Evolutionary conservation across 2,888 invertebrate species (phyloP), one percentile per base, ranked within the genome.

Genomic region (Horisme vitalbata): DNA sequence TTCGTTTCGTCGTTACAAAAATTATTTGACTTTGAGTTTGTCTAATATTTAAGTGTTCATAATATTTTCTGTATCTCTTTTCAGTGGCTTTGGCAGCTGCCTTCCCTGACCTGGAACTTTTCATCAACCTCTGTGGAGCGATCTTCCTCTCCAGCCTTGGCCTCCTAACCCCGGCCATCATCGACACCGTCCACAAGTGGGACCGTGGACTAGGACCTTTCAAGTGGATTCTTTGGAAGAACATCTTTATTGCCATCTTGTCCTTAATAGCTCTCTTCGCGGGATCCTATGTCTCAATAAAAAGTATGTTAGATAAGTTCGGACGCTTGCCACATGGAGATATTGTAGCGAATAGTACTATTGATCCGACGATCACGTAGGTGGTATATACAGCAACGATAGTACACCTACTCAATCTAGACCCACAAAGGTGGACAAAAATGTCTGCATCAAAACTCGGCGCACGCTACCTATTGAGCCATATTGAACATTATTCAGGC

Each of bases 71-170:
- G 2, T 9, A 37, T 20, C 21, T 7, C 33, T 32, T 89, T 61
- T 68, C 92, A 91, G 95, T 96, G 66, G 91, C 91, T 2, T 74
- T 97, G 28, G 96, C 96, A 0, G 93, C 94, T 0, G 91, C 93
- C 1, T 95, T 97, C 34, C 96, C 97, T 0, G 92, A 96, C 64
- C 79, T 98, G 59, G 96, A 95, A 41, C 92, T 96, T 0, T 95
- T 97, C 71, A 97, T 98, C 68, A 94, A 95, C 35, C 87, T 98
- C 23, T 95, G 97, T 4, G 98, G 98, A 0, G 94, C 97, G 2
- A 91, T 93, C 39, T 93, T 93, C 64, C 91, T 94, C 48, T 94
- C 94, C 2, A 91, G 91, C 30, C 88, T 93, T 34, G 97, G 97
- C 1, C 91, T 95, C 18, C 88, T 93, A 35, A 93, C 94, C 4